Evolutionary conservation across 1,140 invertebrate species (phyloP), one percentile per base, ranked within the genome.

Genomic region (Ruditapes philippinarum): DNA sequence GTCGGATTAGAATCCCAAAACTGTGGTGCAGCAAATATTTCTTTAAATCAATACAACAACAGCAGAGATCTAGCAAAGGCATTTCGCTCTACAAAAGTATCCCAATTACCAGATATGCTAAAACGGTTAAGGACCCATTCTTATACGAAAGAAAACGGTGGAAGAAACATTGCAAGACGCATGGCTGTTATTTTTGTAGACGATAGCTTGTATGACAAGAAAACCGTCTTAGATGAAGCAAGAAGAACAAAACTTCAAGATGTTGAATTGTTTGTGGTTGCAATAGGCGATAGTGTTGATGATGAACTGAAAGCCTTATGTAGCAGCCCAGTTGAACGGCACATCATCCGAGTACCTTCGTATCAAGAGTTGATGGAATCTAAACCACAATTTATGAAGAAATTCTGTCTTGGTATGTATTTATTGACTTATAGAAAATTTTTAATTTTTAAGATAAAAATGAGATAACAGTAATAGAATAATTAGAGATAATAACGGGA

Each of bases 221-320:
- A 82, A 73, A 54, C 83, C 22, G 93, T 92, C 0, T 19, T 89
- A 22, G 40, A 87, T 22, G 89, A 93, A 65, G 92, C 92, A 11
- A 83, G 90, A 11, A 60, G 88, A 19, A 88, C 92, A 0, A 81
- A 90, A n/a, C 81, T 79, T 22, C 81, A 92, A 17, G 91, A 90
- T 38, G 91, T 94, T 36, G 89, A 94, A 70, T 38, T 94, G 17
- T 94, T 94, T 80, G 90, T 90, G 51, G 86, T 94, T 25, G 92
- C 92, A 0, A 92, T 94, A 28, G 92, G 92, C 19, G 57, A 80
- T 17, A 89, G 89, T 1, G 88, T 92, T 14, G 88, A 89, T 19
- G 33, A 60, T 0, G 93, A 94, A 74, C 40, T 93, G 14, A 28
- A 74, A 36, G 68, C 74, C 9, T 81, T 93, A 14, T 91, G 91